Evolutionary conservation across 2,888 invertebrate genomes (phyloP).

Genomic region (Copidosoma aretas): DNA sequence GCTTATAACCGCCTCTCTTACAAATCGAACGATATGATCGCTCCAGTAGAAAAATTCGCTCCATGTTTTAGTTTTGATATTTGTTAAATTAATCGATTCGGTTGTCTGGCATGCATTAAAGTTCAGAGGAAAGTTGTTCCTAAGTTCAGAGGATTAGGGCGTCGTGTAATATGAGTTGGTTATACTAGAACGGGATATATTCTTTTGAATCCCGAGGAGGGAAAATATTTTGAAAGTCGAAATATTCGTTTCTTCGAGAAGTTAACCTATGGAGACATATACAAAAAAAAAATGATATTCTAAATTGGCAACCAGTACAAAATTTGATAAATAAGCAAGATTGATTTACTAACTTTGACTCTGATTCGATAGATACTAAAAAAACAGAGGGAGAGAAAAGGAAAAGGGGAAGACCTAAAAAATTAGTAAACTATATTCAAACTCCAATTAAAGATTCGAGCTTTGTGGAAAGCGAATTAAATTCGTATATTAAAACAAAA

Average conservation of each 20-base stretch:
- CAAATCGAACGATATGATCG: slow-evolving; percentile 20
- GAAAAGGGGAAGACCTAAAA: too few relatives aligned
- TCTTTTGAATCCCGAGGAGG: slow-evolving; percentile 40
- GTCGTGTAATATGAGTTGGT: slow-evolving; percentile 14
- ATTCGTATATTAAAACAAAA: too few relatives aligned
- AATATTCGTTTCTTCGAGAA: slow-evolving; percentile 40
- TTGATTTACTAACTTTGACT: too few relatives aligned
- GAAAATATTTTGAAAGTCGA: slow-evolving; percentile 35
- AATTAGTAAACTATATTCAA: too few relatives aligned
- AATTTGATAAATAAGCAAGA: too few relatives aligned
- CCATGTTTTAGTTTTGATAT: slow-evolving; percentile 25
- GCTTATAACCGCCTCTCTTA: too few relatives aligned
- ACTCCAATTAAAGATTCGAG: too few relatives aligned
- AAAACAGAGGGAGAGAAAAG: too few relatives aligned
- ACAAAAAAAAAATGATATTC: slow-evolving; percentile 7
- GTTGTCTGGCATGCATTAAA: slow-evolving; percentile 3
- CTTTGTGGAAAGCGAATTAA: too few relatives aligned
- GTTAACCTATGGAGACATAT: slow-evolving; percentile 43
- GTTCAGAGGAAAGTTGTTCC: neutral
- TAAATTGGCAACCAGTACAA: too few relatives aligned
- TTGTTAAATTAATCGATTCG: slow-evolving; percentile 34
- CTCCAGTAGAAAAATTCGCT: slow-evolving; percentile 28
- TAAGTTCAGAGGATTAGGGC: neutral
- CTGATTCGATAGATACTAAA: too few relatives aligned
- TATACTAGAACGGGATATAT: too few relatives aligned